Evolutionary conservation across 1,140 invertebrate genomes (phyloP), one percentile per base, ranked within the genome.

Genomic region (Campodea augens): DNA sequence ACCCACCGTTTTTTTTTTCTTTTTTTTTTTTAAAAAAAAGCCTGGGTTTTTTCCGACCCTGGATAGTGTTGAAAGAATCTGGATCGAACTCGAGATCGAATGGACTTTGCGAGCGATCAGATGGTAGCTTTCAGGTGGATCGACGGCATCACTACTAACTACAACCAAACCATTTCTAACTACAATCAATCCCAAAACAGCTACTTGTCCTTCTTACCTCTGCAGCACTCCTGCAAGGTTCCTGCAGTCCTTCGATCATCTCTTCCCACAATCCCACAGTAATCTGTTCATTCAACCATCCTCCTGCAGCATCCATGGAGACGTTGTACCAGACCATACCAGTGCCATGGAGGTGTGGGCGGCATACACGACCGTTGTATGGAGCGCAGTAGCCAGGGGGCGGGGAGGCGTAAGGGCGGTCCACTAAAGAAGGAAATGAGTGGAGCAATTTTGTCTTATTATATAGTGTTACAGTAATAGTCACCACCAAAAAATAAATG

Each of bases 281-380:
- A 41, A 89, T 88, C 56, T 80, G 72, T 61, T 92, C 87, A 61
- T 91, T 89, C 49, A 80, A 68, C 62, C 73, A 72, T 29, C 82
- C 77, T 38, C 78, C 78, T 18, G 69, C 70, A 52, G 71, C 72
- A 43, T 73, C 69, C 45, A 65, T 51, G 43, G 74, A 71, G 45
- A 74, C 71, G 54, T 84, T 84, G 58, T 83, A 89, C 79, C 83
- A 91, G 24, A 90, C 81, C 45, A 76, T 72, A 1, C 78, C 70
- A 22, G 68, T 72, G 39, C 70, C 71, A 18, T 66, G 69, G 23
- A 90, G 69, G 58, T 84, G 82, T 53, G 75, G 71, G 55, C 78
- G 81, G 62, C 90, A 95, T 49, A 90, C 74, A 60, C 81, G 77
- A 23, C 88, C 89, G 66, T 75, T 81, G 61, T 95, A 95, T 2